Evolutionary conservation across 2,113 vertebrate genomes (phyloP).

Genomic region (Tetraodon nigroviridis): DNA sequence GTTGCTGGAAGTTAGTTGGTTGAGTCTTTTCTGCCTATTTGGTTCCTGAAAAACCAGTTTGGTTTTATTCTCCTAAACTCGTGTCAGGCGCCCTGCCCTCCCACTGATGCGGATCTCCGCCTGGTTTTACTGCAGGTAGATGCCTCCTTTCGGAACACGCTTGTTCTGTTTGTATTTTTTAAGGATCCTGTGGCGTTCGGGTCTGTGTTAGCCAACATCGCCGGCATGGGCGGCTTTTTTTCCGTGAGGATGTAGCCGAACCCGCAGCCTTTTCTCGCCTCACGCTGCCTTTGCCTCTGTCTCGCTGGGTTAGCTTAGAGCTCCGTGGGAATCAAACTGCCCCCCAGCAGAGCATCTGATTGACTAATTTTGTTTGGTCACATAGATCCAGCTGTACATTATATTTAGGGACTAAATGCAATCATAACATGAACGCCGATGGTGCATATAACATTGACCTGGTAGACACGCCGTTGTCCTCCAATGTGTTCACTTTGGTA

Average conservation of each 20-base stretch:
- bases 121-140: slow-evolving; percentile 59
- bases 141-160: slow-evolving; percentile 37
- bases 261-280: slow-evolving; percentile 41
- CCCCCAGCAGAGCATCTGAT: slow-evolving; percentile 79
- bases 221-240: slow-evolving; percentile 20
- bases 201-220: slow-evolving; percentile 39
- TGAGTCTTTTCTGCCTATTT: slow-evolving; percentile 70
- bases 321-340: slow-evolving; percentile 68
- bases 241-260: slow-evolving; percentile 30
- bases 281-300: slow-evolving; percentile 31
- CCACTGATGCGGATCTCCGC: slow-evolving; percentile 29
- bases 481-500: neutral
- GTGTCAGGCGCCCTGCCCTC: slow-evolving; percentile 19
- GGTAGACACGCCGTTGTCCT: neutral
- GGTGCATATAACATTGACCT: neutral
- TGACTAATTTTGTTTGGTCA: slow-evolving; percentile 64
- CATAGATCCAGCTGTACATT: slow-evolving; percentile 6
- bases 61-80: slow-evolving; percentile 62
- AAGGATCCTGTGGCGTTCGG: slow-evolving; percentile 26
- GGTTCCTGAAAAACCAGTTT: too few relatives aligned
- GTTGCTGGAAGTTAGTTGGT: slow-evolving; percentile 73
- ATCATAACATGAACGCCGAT: neutral
- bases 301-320: slow-evolving; percentile 51
- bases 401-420: slow-evolving; percentile 13
- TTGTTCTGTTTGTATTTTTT: slow-evolving; percentile 31